phyloP scores from a whole-genome alignment of 2,113 vertebrate genomes.

The Hirundichthys speculiger region DNA sequence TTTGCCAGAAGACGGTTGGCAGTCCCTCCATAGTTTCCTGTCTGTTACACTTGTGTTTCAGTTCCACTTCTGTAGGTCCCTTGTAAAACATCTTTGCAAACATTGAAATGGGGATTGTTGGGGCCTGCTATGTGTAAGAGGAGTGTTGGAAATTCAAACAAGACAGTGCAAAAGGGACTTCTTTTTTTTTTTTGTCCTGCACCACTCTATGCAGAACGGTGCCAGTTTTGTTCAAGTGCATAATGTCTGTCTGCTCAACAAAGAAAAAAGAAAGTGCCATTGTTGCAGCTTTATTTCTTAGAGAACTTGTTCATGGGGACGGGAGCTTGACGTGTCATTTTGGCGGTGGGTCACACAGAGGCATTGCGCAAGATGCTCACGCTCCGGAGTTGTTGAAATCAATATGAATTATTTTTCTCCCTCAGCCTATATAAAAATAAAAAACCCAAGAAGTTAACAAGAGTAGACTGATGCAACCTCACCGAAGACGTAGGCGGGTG shows the following conservation, averaged over 20 bases:
- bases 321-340: too few relatives aligned
- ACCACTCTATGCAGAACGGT: not conserved
- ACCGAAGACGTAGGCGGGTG: slow-evolving; percentile 16
- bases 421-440: too few relatives aligned
- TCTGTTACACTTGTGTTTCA: not conserved
- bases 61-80: not conserved
- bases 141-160: not conserved
- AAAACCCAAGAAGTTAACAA: not conserved
- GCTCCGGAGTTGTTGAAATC: too few relatives aligned
- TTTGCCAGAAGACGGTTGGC: not conserved
- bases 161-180: not conserved
- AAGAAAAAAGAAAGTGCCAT: too few relatives aligned
- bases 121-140: not conserved
- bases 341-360: not conserved
- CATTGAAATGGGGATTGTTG: not conserved
- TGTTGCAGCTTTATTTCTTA: too few relatives aligned
- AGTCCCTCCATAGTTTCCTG: not conserved
- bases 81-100: not conserved
- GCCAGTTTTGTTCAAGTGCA: too few relatives aligned
- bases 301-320: too few relatives aligned
- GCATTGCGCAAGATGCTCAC: too few relatives aligned
- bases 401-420: too few relatives aligned
- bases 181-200: not conserved
- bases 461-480: not conserved
- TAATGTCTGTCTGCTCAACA: too few relatives aligned